Percentiles rank a stretch among this genome's conserved stretches.
Conservation (phyloP, 2,888 invertebrate genomes). For the Sinohyriopsis cumingii region DNA sequence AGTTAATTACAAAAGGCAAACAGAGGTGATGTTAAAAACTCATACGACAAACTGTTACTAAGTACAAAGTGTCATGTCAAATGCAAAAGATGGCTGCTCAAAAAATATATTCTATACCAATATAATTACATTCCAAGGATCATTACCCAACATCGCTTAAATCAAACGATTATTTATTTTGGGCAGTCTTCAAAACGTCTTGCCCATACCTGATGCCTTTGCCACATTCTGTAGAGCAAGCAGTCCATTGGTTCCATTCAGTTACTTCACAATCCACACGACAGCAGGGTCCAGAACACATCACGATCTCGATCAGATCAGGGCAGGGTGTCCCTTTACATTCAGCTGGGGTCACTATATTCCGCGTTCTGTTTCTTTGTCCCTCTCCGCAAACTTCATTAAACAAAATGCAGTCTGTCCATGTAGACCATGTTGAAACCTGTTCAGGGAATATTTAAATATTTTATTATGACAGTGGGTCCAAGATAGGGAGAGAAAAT, state of each 20-base stretch:
- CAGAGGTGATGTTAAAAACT: too few species aligned
- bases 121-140: too few species aligned
- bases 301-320: constrained; percentile 23
- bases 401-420: constrained; percentile 39
- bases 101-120: too few species aligned
- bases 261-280: constrained; percentile 40
- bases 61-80: too few species aligned
- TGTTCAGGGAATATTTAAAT: constrained; percentile 8
- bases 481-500: too few species aligned
- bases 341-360: constrained; percentile 20
- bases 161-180: too few species aligned
- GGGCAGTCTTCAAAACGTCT: too few species aligned
- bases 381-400: constrained; percentile 51
- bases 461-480: not conserved
- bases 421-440: constrained; percentile 46
- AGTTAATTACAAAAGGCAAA: too few species aligned
- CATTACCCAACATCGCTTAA: too few species aligned
- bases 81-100: too few species aligned
- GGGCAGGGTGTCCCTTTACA: constrained; percentile 43
- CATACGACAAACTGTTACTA: too few species aligned
- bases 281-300: constrained; percentile 47
- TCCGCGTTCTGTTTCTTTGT: constrained; percentile 29
- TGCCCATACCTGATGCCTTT: constrained; percentile 40
- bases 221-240: constrained; percentile 48
- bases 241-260: constrained; percentile 41